Conservation (phyloP, 2,888 invertebrate genomes). For the Byasa hedistus region DNA sequence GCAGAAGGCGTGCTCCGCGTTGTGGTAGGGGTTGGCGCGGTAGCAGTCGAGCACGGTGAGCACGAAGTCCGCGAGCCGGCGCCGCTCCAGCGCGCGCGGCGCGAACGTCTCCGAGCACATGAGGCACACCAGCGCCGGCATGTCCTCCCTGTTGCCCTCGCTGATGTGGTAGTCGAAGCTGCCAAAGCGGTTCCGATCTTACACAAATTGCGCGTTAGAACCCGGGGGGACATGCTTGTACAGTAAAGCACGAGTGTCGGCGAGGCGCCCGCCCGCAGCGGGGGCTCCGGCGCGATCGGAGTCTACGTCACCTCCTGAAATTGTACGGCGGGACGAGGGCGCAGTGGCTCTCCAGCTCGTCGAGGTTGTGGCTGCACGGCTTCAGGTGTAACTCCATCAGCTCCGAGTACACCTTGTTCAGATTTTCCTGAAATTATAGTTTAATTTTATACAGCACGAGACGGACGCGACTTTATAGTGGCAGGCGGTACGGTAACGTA, state of each 20-base stretch:
- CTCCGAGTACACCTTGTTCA: constrained; percentile 63
- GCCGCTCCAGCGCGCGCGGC: constrained; percentile 57
- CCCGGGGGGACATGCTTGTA: too few species aligned
- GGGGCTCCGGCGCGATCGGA: too few species aligned
- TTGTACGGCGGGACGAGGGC: constrained; percentile 60
- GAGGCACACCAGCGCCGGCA: constrained; percentile 74
- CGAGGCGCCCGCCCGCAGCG: too few species aligned
- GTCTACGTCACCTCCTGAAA: constrained; percentile 72
- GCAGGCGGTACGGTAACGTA: too few species aligned
- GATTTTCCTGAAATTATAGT: constrained; percentile 53
- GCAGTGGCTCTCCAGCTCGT: constrained; percentile 60
- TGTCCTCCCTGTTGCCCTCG: constrained; percentile 67
- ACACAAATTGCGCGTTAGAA: too few species aligned
- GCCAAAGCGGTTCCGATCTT: constrained; percentile 30
- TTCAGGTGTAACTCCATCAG: constrained; percentile 72
- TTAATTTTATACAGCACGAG: too few species aligned
- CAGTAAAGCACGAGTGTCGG: too few species aligned
- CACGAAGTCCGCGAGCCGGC: constrained; percentile 67
- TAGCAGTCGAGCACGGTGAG: constrained; percentile 73
- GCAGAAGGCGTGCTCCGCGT: constrained; percentile 82
- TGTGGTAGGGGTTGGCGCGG: constrained; percentile 80
- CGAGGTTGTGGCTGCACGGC: constrained; percentile 76
- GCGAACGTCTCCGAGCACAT: constrained; percentile 77
- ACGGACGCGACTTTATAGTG: too few species aligned
- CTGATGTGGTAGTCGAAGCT: constrained; percentile 81